Evolutionary conservation across 1,140 invertebrate species (phyloP).

Genomic region (Lasioglossum baleicum): DNA sequence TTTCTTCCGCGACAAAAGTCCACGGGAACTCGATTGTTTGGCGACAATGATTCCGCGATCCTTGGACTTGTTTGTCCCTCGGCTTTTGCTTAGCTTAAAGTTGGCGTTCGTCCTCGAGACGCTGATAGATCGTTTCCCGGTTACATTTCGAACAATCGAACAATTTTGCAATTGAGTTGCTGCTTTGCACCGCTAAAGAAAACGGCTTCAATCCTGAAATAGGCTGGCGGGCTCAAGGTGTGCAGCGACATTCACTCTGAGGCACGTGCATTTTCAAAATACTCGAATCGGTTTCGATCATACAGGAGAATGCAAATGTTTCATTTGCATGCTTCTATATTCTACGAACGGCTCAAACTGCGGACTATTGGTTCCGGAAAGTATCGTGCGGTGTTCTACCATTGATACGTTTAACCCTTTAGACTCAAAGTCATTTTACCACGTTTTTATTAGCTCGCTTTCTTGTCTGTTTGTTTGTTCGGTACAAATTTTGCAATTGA

Average conservation of each 20-base stretch:
- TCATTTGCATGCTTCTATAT: background rate
- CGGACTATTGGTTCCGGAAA: background rate
- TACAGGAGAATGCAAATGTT: background rate
- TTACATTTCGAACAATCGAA: background rate
- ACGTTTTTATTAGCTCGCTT: too few relatives aligned
- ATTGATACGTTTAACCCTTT: background rate
- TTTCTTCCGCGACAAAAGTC: background rate
- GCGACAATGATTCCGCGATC: background rate
- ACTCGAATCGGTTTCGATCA: background rate
- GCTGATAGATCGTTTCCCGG: background rate
- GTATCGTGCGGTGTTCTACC: slow-evolving; percentile 17
- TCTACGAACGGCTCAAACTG: background rate
- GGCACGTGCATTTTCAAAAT: background rate
- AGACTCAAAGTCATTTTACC: too few relatives aligned
- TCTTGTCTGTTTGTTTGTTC: too few relatives aligned
- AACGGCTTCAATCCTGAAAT: too few relatives aligned
- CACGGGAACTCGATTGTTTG: too few relatives aligned
- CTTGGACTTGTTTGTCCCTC: background rate
- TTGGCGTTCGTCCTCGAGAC: background rate
- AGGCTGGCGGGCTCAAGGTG: slow-evolving; percentile 10
- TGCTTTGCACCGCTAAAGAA: background rate
- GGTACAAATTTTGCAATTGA: too few relatives aligned
- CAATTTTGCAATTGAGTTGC: background rate
- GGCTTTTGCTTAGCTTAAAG: background rate
- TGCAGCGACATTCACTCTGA: background rate